Conservation (phyloP, 2,888 invertebrate genomes). For the Cephus pygmeus region DNA sequence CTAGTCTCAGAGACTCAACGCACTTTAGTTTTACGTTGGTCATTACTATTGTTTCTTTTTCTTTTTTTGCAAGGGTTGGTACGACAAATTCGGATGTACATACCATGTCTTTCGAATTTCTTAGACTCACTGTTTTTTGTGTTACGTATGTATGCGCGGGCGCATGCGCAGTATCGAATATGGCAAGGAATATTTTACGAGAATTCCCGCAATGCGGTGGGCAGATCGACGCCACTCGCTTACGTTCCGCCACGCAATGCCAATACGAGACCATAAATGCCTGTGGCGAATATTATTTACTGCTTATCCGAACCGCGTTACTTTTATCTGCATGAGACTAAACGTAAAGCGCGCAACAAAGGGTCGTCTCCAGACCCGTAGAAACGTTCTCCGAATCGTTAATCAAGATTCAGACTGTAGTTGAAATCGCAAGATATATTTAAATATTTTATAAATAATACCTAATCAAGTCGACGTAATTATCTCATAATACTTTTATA, state of each 20-base stretch:
- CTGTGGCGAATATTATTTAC: constrained; percentile 23
- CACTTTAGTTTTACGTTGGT: neutral
- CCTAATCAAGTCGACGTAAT: no score
- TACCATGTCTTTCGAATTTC: neutral
- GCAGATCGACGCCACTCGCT: neutral
- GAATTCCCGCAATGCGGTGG: constrained; percentile 15
- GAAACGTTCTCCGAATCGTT: neutral
- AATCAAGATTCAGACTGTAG: neutral
- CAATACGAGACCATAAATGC: constrained; percentile 20
- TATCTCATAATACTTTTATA: neutral
- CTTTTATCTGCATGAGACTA: constrained; percentile 20
- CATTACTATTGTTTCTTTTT: neutral
- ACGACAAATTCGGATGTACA: neutral
- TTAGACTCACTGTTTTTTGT: neutral
- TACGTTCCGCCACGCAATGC: constrained; percentile 6
- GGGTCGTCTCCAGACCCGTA: constrained; percentile 13
- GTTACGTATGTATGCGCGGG: no score
- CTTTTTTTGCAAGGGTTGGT: neutral
- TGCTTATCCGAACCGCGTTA: constrained; percentile 12
- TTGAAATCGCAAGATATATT: neutral
- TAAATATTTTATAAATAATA: neutral
- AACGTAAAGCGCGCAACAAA: constrained; percentile 19
- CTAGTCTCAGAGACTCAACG: neutral
- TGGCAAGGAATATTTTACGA: constrained; percentile 11
- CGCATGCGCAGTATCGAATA: neutral